phyloP scores from a whole-genome alignment of 1,140 invertebrate species.

The Chlorops oryzae region DNA sequence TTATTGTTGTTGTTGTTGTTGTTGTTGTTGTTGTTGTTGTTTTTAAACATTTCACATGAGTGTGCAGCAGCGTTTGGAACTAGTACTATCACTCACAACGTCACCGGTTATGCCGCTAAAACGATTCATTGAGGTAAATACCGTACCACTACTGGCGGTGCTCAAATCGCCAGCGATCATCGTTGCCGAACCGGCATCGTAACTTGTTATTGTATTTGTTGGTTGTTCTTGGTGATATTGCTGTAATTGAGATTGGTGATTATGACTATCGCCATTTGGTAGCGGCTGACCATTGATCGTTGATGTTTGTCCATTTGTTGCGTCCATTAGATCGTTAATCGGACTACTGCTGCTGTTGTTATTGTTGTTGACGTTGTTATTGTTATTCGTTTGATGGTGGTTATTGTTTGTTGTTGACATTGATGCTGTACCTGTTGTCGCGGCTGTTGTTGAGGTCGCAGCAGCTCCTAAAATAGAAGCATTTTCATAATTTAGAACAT shows the following conservation, averaged over 20 bases:
- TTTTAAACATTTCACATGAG: constrained; percentile 31
- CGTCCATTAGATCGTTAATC: no score
- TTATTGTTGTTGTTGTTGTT: background rate
- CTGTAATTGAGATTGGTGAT: no score
- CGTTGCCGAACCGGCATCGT: no score
- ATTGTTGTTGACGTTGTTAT: constrained; percentile 26
- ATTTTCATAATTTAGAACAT: constrained; percentile 46
- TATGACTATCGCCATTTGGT: no score
- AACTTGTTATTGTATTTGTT: no score
- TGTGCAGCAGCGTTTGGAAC: constrained; percentile 58
- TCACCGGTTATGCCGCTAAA: constrained; percentile 63
- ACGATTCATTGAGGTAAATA: constrained; percentile 33
- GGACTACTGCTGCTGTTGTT: constrained; percentile 23
- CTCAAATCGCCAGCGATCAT: constrained; percentile 34
- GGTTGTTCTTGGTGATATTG: no score
- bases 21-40: background rate
- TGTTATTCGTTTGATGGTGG: constrained; percentile 29
- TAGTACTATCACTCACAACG: constrained; percentile 58
- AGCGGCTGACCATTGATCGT: no score
- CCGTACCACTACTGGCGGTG: constrained; percentile 46
- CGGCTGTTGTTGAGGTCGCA: constrained; percentile 15
- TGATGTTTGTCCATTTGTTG: no score
- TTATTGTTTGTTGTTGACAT: constrained; percentile 25
- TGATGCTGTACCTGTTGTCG: no score
- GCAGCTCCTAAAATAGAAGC: constrained; percentile 45